Conservation (phyloP, 2,113 vertebrate species). For the Thermophis baileyi region DNA sequence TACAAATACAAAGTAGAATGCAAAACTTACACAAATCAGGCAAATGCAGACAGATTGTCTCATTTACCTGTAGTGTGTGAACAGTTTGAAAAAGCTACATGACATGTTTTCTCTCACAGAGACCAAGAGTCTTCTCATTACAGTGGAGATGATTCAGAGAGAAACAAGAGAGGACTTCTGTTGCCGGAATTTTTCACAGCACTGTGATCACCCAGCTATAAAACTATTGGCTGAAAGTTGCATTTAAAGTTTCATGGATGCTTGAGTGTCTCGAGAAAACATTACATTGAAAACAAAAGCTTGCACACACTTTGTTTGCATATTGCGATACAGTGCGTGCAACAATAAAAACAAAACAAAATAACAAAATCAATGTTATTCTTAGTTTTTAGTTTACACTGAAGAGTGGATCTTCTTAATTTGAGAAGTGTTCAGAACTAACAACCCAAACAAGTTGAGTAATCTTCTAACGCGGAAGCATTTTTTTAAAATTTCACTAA, state of each 20-base stretch:
- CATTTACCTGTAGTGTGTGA: too few relatives aligned
- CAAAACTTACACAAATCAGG: too few relatives aligned
- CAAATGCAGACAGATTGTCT: too few relatives aligned
- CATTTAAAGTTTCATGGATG: not conserved
- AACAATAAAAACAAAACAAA: not conserved
- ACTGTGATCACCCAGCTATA: not conserved
- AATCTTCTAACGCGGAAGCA: not conserved
- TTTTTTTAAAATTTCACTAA: not conserved
- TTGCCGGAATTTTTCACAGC: not conserved
- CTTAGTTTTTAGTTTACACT: not conserved
- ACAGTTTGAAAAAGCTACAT: too few relatives aligned
- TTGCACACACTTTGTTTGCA: not conserved
- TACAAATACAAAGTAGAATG: too few relatives aligned
- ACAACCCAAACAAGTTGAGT: not conserved
- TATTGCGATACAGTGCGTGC: not conserved
- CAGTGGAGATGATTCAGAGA: not conserved
- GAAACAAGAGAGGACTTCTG: not conserved
- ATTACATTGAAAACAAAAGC: not conserved
- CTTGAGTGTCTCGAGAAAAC: not conserved
- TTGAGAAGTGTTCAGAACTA: not conserved
- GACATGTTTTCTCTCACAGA: not conserved
- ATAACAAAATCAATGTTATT: not conserved
- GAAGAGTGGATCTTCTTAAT: not conserved
- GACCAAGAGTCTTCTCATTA: not conserved
- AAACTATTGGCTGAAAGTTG: not conserved